A percentile compares a stretch with the other conserved stretches of the same genome.
Conservation (phyloP, 2,888 invertebrate genomes). For the Mythimna impura region DNA sequence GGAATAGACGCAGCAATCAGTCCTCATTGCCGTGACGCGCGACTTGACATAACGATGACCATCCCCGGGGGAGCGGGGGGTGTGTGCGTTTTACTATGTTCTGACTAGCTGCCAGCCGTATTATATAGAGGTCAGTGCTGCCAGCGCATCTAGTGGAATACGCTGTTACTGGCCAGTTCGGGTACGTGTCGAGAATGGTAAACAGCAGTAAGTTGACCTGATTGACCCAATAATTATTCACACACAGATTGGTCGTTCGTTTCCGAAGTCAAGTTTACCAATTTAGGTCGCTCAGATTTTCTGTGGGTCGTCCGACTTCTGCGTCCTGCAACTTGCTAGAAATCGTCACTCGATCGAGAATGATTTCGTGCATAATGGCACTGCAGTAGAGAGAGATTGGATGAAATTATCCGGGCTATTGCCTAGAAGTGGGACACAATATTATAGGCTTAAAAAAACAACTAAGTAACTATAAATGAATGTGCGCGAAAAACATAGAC, state of each 20-base stretch:
- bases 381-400: background rate
- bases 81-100: background rate
- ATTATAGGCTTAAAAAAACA: background rate
- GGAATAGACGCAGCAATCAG: slow-evolving; percentile 34
- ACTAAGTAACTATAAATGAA: background rate
- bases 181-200: background rate
- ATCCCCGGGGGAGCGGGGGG: slow-evolving; percentile 5
- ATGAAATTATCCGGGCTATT: too few species aligned
- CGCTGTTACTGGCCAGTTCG: background rate
- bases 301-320: background rate
- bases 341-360: slow-evolving; percentile 2
- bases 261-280: background rate
- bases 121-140: too few species aligned
- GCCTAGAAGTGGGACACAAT: too few species aligned
- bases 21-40: slow-evolving; percentile 22
- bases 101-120: slow-evolving; percentile 18
- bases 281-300: background rate
- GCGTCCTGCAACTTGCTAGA: background rate
- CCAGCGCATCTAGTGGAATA: background rate
- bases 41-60: slow-evolving; percentile 5
- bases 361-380: background rate
- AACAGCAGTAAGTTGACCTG: slow-evolving; percentile 6
- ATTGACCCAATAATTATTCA: slow-evolving; percentile 2
- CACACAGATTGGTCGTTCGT: background rate
- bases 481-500: background rate